Evolutionary conservation across 2,888 invertebrate species (phyloP), one percentile per base, ranked within the genome.

Genomic region (Eupeodes latifasciatus): DNA sequence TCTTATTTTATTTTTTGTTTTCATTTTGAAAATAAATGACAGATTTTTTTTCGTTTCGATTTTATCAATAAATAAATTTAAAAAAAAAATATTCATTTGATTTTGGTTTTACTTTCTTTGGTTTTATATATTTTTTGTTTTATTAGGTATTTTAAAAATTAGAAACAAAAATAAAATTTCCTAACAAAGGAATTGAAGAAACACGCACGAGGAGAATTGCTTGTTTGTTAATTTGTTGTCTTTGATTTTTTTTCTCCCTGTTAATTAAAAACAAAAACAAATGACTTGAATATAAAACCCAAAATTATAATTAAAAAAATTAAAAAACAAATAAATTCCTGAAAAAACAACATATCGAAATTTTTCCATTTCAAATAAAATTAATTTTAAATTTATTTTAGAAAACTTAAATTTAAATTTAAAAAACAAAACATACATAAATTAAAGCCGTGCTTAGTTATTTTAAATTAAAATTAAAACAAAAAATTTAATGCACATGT

Each of bases 131-230:
- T 14, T 5, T 67, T n/a, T 55, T 49, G 75, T 69, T 69, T 69
- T 27, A n/a, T 34, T 16, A 51, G 27, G 27, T 2, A 27, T 27
- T 27, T 72, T 57, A 27, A 62, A 49, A 57, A 16, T 7, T 40
- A 40, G 6, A 40, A 59, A 27, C 12, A 80, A 27, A 72, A 57
- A 47, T 12, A 62, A 4, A 66, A 47, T 9, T 55, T 88, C 88
- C 88, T 88, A 85, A 40, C 61, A 16, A 2, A 40, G 88, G 88
- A 88, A 88, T 88, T 85, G 85, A 82, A 81, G 81, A 82, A 81
- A 69, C 67, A 81, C 81, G 85, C 88, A 85, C 88, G 75, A 88
- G 44, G 74, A 64, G 85, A 88, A 81, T 88, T 88, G 88, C 75
- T 85, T 51, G 16, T n/a, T 62, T 64, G 34, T 47, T 40, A 9